Base-by-base conservation (phyloP, 1,140 invertebrate species). In the Zelostemma sp. region DNA sequence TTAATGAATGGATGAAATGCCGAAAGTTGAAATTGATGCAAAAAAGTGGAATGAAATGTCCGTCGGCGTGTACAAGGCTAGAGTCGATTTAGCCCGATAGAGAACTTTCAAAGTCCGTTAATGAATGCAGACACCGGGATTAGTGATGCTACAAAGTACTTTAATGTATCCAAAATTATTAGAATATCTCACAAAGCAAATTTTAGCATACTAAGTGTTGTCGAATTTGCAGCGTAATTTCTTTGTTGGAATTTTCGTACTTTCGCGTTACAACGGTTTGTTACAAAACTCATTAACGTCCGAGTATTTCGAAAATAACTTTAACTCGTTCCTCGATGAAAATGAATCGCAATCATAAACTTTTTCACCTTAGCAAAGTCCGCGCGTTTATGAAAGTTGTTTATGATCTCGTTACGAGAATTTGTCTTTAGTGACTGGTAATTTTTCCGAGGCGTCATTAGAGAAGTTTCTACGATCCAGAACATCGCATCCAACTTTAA, bases 101-200 rank as follows among this genome's bases (percentile, higher is more conserved):
- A 18, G 12, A 28, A 15, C 28, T 65, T 49, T 21, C 59, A 66
- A 66, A 59, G 41, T 54, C 14, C 53, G 43, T 48, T 60, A 60
- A 67, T 51, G 51, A 67, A 67, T 67, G 58, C 50, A 51, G 54
- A 67, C 55, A 46, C 56, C 43, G 50, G 25, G 56, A 2, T 38
- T 43, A 17, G 16, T 12, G 41, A 43, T 17, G 17, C 14, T 11
- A 18, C 41, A 43, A 43, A 43, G 17, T 43, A 11, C 41, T 43
- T 43, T 18, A 4, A 17, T 4, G 41, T 17, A 43, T 15, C 16
- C 6, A 12, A 14, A 43, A 17, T 43, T 43, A 16, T 43, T 43
- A 17, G 2, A 6, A 18, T 43, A 16, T 43, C 6, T 40, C n/a
- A 2, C 14, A 18, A 16, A 18, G 14, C 14, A 16, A 43, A 43